Base-by-base conservation (phyloP, 1,140 invertebrate species). In the Papilio polytes region DNA sequence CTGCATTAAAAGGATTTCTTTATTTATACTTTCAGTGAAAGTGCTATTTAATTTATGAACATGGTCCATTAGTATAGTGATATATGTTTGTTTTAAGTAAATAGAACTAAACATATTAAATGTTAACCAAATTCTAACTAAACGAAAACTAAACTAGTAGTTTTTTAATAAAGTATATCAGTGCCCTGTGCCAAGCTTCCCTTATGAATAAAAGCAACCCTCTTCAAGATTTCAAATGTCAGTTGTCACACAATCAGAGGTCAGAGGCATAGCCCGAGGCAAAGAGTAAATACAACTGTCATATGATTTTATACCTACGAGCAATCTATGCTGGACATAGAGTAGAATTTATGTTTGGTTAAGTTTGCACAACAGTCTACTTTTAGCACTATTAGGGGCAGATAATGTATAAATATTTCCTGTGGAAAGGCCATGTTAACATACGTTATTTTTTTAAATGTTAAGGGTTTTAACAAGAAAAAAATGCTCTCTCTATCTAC, bases 1-100 rank as follows among this genome's bases (percentile, higher is more conserved):
- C 63, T 9, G 63, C 63, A 31, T 70, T 70, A 70, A 70, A 70
- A 31, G 63, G 63, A 70, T 70, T 70, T 70, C 63, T 70, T 70
- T 70, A 15, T 70, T 70, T 31, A 70, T 70, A 26, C 8, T 70
- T 70, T 31, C 26, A 15, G 13, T 70, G 26, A 31, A 70, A 70
- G 63, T 70, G 26, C 63, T 70, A 70, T 18, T 70, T 70, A 10
- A 70, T 70, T 70, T 70, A 70, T 70, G 26, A 70, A 70, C 20
- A 0, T 31, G 3, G 63, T 70, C 12, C 22, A 31, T 31, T 66
- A 10, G 31, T 70, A 36, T 31, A 66, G 31, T 31, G 31, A 31
- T 26, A 9, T 26, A 26, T 15, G 4, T 66, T 31, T 70, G 13
- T 70, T 18, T 66, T 66, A 13, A 66, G 22, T 66, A 13, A 66